Conservation (phyloP, 53 echinoderm and acorn worm genomes). For the Zoroaster sp. region DNA sequence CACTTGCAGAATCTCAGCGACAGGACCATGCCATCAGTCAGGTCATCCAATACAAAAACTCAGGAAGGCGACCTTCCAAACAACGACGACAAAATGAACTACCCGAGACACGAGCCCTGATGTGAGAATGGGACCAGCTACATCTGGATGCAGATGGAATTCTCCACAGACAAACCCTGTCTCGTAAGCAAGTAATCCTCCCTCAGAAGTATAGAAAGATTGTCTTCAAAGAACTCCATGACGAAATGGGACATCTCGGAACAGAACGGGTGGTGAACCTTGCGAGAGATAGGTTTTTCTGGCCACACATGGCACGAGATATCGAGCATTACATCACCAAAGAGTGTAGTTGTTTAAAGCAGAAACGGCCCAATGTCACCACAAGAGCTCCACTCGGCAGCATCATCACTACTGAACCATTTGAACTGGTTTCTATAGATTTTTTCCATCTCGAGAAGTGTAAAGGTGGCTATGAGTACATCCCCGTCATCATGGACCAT, state of each 20-base stretch:
- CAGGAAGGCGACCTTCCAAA: not conserved
- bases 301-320: too few relatives aligned
- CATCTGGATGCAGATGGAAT: conserved; percentile 26
- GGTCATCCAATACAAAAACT: not conserved
- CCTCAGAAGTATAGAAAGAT: not conserved
- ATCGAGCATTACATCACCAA: too few relatives aligned
- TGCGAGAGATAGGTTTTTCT: too few relatives aligned
- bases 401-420: conserved; percentile 14
- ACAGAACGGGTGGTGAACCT: conserved; percentile 36
- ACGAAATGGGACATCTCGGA: conserved; percentile 65
- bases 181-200: not conserved
- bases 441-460: not conserved
- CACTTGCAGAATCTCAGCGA: not conserved
- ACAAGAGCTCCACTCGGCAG: not conserved
- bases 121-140: too few relatives aligned
- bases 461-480: not conserved
- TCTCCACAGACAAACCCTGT: not conserved
- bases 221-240: conserved; percentile 18
- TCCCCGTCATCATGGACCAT: too few relatives aligned
- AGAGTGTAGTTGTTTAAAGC: not conserved
- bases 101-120: not conserved
- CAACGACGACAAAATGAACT: not conserved
- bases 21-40: not conserved
- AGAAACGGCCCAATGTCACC: not conserved
- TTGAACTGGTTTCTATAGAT: conserved; percentile 13